phyloP scores from a whole-genome alignment of 2,797 vertebrate species.

The Falco rusticolus region DNA sequence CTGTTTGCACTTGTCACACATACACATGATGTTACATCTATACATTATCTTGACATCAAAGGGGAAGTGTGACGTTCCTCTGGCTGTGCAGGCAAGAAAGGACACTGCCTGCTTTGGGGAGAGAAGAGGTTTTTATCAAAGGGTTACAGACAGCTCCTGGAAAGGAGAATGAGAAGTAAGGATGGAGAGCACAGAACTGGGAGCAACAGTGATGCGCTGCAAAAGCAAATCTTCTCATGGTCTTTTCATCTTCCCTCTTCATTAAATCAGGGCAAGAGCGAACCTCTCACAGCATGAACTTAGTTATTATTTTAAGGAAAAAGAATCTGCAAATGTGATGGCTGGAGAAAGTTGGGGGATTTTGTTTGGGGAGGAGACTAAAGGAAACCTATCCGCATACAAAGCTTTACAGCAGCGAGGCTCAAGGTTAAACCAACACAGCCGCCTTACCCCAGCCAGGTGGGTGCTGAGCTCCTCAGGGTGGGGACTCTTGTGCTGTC shows the following conservation, averaged over 20 bases:
- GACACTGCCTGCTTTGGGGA: background rate
- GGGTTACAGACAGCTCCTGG: slow-evolving; percentile 13
- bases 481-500: background rate
- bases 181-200: background rate
- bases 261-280: background rate
- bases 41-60: slow-evolving; percentile 23
- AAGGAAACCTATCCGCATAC: background rate
- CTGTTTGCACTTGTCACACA: slow-evolving; percentile 16
- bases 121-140: background rate
- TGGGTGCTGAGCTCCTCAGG: background rate
- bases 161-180: background rate
- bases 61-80: background rate
- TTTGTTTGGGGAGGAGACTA: background rate
- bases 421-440: background rate
- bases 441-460: background rate
- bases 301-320: background rate
- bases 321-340: background rate
- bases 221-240: background rate
- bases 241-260: slow-evolving; percentile 21
- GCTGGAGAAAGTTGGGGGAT: background rate
- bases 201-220: background rate
- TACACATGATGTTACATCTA: background rate
- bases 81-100: background rate
- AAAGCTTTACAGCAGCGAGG: background rate
- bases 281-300: background rate